phyloP scores from a whole-genome alignment of 2,113 vertebrate species.

The Macrotis lagotis region DNA sequence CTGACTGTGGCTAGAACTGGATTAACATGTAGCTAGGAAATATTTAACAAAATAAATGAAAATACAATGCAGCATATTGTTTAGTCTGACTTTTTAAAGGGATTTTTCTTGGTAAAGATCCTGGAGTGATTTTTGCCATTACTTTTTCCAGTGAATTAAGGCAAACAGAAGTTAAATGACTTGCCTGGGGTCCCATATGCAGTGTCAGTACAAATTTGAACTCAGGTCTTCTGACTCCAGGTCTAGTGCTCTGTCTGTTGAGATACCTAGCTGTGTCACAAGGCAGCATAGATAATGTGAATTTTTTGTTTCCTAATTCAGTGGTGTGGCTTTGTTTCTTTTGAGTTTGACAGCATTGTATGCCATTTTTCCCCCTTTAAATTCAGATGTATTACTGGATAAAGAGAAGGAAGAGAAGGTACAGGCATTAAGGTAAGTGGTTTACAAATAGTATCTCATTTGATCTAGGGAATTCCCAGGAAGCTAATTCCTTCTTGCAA shows the following conservation, averaged over 20 bases:
- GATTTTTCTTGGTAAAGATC: not conserved
- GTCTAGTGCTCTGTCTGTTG: too few species aligned
- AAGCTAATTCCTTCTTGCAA: not conserved
- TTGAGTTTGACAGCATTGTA: not conserved
- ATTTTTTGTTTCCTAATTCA: not conserved
- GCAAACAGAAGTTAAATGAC: not conserved
- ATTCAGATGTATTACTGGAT: not conserved
- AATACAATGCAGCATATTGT: not conserved
- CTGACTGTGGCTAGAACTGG: not conserved
- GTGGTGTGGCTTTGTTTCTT: too few species aligned
- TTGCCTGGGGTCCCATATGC: not conserved
- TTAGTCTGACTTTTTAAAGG: not conserved
- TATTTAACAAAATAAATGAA: not conserved
- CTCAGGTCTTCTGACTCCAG: not conserved
- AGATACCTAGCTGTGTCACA: too few species aligned
- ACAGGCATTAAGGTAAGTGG: not conserved
- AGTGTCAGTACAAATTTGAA: not conserved
- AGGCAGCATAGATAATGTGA: not conserved
- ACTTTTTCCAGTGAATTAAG: not conserved
- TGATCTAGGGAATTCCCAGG: not conserved
- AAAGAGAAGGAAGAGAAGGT: not conserved
- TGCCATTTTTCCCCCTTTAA: not conserved
- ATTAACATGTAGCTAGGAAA: not conserved
- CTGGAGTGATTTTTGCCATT: too few species aligned
- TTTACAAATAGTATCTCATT: not conserved